These are phyloP conservation scores for Eupithecia vulgata DNA, from an alignment of 2,888 invertebrate genomes.

Conservation along the genomic window DNA sequence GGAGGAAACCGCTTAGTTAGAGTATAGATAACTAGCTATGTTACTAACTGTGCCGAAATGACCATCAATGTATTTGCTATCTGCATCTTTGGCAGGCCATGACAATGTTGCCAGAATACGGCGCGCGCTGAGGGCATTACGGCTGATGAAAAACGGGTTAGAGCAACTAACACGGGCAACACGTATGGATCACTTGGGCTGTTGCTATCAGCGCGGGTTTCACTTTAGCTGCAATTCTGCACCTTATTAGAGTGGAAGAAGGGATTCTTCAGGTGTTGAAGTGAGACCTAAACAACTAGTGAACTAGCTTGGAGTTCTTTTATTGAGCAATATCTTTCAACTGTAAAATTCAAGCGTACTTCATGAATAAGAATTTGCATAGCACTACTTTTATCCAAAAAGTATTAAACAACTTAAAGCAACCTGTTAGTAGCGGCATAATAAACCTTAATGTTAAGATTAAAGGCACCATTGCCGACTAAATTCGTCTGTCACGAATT, in stretches of 20 bases:
- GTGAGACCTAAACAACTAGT: not conserved
- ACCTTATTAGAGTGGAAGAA: not conserved
- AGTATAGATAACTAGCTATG: too few relatives aligned
- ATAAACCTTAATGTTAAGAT: slow-evolving; percentile 51
- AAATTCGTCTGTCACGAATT: slow-evolving; percentile 57
- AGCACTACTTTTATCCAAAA: slow-evolving; percentile 26
- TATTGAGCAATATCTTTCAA: not conserved
- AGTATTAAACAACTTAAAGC: slow-evolving; percentile 34
- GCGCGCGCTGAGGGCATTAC: not conserved
- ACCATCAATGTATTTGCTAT: not conserved
- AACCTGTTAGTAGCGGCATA: slow-evolving; percentile 45
- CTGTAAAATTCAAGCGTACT: not conserved
- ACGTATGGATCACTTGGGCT: not conserved
- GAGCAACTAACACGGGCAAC: not conserved
- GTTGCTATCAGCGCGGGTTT: not conserved
- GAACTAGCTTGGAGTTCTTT: not conserved
- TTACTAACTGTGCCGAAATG: too few relatives aligned
- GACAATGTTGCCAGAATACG: not conserved
- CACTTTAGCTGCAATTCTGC: not conserved
- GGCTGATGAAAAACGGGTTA: not conserved
- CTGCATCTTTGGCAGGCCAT: not conserved
- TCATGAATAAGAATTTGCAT: not conserved
- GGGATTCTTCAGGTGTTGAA: not conserved
- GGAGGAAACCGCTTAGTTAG: too few relatives aligned
- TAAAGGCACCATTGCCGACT: slow-evolving; percentile 46